A percentile compares a stretch with the other conserved stretches of the same genome.
phyloP scores from a whole-genome alignment of 2,888 invertebrate species.

The Philopedon plagiatum region DNA sequence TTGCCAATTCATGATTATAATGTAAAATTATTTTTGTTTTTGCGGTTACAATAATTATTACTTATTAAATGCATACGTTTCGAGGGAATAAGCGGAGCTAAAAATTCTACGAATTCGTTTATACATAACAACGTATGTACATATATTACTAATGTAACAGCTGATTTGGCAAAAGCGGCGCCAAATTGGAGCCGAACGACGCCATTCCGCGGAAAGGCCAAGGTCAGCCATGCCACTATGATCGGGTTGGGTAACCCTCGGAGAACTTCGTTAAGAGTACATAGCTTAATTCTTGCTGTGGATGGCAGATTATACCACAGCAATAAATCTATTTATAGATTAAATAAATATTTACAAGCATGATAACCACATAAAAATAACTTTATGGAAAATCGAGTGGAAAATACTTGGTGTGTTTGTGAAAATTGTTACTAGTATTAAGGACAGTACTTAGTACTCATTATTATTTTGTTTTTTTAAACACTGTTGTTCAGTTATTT shows the following conservation, averaged over 20 bases:
- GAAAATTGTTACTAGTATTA: too few relatives aligned
- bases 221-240: conserved; percentile 43
- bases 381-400: too few relatives aligned
- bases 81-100: conserved; percentile 31
- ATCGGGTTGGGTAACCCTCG: conserved; percentile 5
- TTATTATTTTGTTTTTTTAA: too few relatives aligned
- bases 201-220: conserved; percentile 47
- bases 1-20: conserved; percentile 1
- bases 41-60: too few relatives aligned
- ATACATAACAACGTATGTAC: conserved; percentile 43
- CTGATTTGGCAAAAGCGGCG: conserved; percentile 49
- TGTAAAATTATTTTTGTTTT: conserved; percentile 28
- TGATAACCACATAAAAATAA: too few relatives aligned
- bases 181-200: conserved; percentile 50
- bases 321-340: neutral
- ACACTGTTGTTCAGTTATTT: too few relatives aligned
- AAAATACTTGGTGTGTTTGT: too few relatives aligned
- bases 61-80: too few relatives aligned
- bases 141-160: conserved; percentile 50
- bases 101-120: conserved; percentile 40
- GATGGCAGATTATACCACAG: neutral
- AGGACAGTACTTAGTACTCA: too few relatives aligned
- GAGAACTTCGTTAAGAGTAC: neutral
- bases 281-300: neutral
- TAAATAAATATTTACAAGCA: too few relatives aligned